Percentiles rank a stretch among this genome's conserved stretches.
phyloP scores from a whole-genome alignment of 1,140 invertebrate species.

The Oreohelix idahoensis region DNA sequence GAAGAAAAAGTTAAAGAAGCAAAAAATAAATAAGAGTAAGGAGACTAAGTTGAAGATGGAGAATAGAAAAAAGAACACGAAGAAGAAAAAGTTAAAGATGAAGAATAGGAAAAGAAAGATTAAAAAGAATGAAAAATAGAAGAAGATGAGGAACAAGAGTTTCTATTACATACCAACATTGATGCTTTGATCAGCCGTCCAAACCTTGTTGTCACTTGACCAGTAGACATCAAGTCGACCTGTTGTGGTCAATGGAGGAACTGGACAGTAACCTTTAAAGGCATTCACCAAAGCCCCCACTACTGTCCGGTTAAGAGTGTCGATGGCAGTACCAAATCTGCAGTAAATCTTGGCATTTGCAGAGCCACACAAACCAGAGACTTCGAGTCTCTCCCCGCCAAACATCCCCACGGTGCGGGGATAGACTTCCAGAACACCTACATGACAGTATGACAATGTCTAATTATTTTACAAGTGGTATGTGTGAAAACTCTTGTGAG shows the following conservation, averaged over 20 bases:
- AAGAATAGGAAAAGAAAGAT: no score
- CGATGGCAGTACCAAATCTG: neutral
- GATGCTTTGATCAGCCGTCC: neutral
- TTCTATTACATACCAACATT: constrained; percentile 6
- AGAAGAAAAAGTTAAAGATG: no score
- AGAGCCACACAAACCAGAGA: constrained; percentile 15
- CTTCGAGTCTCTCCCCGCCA: constrained; percentile 36
- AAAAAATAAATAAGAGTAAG: no score
- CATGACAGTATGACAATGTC: no score
- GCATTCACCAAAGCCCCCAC: neutral
- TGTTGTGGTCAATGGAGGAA: neutral
- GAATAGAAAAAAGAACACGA: no score
- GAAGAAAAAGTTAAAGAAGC: no score
- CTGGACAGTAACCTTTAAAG: constrained; percentile 33
- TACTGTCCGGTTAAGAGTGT: neutral
- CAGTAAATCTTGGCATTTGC: neutral
- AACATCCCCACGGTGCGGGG: constrained; percentile 33
- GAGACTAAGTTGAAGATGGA: no score
- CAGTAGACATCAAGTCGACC: neutral
- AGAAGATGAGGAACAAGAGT: neutral
- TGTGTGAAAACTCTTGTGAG: no score
- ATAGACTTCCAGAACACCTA: constrained; percentile 33
- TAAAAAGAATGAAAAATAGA: no score
- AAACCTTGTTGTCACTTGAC: neutral
- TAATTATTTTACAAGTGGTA: no score